These are phyloP conservation scores for Muraenolepis orangiensis DNA, from an alignment of 2,797 vertebrate species.

Conservation along the genomic window DNA sequence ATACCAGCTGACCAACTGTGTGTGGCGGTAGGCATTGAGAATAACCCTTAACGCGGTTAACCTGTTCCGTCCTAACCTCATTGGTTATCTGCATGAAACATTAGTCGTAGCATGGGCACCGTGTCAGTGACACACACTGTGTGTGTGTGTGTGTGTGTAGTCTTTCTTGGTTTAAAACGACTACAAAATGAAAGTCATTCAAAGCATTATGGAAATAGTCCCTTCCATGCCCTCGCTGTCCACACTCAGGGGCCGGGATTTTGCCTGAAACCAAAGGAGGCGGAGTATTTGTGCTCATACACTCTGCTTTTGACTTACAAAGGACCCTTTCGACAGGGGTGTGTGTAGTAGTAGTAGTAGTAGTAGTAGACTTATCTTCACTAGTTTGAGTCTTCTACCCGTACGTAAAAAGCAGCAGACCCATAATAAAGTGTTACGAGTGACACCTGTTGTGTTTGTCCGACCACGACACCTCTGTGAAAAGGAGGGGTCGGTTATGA, in stretches of 20 bases:
- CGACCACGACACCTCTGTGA: neutral
- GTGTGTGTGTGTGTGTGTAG: no score
- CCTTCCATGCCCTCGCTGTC: neutral
- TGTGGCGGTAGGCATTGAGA: neutral
- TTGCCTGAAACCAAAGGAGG: neutral
- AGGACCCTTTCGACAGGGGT: slow-evolving; percentile 1
- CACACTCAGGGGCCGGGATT: neutral
- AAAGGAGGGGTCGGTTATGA: neutral
- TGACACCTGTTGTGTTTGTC: neutral
- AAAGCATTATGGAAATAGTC: slow-evolving; percentile 47
- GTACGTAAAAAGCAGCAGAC: slow-evolving; percentile 40
- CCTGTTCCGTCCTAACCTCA: neutral
- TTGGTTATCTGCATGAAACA: neutral
- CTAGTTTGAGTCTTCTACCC: neutral
- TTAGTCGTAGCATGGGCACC: neutral
- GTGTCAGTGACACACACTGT: neutral
- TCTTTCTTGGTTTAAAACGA: neutral
- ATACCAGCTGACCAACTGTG: neutral
- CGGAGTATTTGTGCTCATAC: neutral
- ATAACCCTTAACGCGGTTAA: neutral
- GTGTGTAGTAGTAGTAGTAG: no score
- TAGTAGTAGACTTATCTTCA: neutral
- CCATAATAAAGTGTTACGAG: neutral
- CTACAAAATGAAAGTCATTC: slow-evolving; percentile 4
- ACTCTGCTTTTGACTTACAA: neutral